Evolutionary conservation across 1,140 invertebrate genomes (phyloP), one percentile per base, ranked within the genome.

Genomic region (Bombus vancouverensis): DNA sequence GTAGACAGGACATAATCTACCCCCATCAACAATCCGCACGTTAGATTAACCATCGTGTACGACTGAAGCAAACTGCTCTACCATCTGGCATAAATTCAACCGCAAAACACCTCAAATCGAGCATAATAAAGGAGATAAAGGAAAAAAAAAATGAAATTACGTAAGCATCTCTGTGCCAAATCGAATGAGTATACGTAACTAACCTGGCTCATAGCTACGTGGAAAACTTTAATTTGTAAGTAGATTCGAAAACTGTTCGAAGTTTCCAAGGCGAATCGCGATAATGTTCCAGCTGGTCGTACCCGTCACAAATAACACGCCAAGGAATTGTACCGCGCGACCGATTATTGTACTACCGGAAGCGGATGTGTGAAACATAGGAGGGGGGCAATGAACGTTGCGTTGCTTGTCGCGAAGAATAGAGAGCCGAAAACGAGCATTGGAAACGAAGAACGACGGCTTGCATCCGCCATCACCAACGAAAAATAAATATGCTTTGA

Each of bases 351-450:
- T 94, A 92, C 94, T 94, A 91, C 92, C 94, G 95, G 94, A 95
- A 95, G 85, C 94, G 95, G 95, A 95, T 95, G 94, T 94, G 95
- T 95, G 95, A 95, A 94, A 92, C 91, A 89, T 93, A 92, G 91
- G 91, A 91, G 89, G 88, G 68, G 90, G 92, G 92, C 94, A 94
- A 94, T 94, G 93, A 94, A 91, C 90, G 89, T 81, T 68, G 84
- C 73, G 75, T 89, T 88, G 70, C 77, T 91, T 87, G 80, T 90
- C 76, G 77, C 81, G 75, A 83, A 76, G 70, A 87, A 90, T 79
- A 75, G 86, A 90, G 89, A 84, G 70, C 81, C 88, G 86, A 90
- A 90, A 90, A 77, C 83, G 85, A 68, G 85, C 80, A 79, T 86
- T 75, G 77, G 76, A 74, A 81, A 72, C 44, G 57, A 42, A 71